Percentiles rank a stretch among this genome's conserved stretches.
These are phyloP conservation scores for Melanaphis sacchari DNA, from an alignment of 1,140 invertebrate genomes.

Conservation along the genomic window DNA sequence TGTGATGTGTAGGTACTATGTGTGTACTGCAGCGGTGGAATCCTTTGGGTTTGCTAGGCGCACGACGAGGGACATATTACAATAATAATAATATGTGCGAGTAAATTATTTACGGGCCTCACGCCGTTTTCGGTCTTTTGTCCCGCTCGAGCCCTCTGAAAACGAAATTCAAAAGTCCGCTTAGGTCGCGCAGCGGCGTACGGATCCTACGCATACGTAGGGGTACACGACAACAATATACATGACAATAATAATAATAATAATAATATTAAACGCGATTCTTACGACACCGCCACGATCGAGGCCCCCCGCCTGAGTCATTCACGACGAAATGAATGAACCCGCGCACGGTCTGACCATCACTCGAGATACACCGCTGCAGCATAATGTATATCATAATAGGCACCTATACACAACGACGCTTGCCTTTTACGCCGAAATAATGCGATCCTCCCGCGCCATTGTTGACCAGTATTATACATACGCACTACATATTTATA, in stretches of 20 bases:
- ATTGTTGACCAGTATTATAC: not conserved
- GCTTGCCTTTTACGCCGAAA: not conserved
- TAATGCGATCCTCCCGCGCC: not conserved
- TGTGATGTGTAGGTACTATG: too few species aligned
- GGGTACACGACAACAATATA: not conserved
- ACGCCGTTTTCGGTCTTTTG: slow-evolving; percentile 47
- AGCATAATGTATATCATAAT: not conserved
- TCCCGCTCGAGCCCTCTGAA: not conserved
- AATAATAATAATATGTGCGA: not conserved
- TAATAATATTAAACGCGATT: not conserved
- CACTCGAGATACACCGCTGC: not conserved
- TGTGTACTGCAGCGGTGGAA: not conserved
- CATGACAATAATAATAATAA: not conserved
- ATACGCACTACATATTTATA: not conserved
- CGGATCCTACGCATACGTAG: not conserved
- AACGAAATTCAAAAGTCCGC: slow-evolving; percentile 15
- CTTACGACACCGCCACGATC: not conserved
- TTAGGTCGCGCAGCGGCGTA: slow-evolving; percentile 1
- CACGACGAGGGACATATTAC: not conserved
- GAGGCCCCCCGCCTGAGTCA: not conserved
- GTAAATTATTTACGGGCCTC: slow-evolving; percentile 26
- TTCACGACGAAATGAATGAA: slow-evolving; percentile 43
- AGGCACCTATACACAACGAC: not conserved
- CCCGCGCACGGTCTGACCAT: slow-evolving; percentile 31
- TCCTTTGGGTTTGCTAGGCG: not conserved